Evolutionary conservation across 1,140 invertebrate genomes (phyloP).

Genomic region (Orchestia grillus): DNA sequence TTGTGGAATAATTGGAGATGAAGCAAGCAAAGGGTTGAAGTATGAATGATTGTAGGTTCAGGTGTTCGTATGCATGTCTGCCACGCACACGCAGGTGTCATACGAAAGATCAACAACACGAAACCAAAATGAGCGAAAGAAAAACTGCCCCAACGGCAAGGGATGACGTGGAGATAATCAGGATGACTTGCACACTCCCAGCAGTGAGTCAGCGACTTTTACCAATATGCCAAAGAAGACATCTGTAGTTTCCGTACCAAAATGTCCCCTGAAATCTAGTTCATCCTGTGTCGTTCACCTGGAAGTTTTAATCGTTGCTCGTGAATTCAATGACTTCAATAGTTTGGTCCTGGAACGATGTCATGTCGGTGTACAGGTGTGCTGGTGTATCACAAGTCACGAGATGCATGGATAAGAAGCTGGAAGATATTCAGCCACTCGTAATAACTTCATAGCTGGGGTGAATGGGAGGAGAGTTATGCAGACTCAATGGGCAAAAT

Average conservation of each 20-base stretch:
- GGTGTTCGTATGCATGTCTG: not conserved
- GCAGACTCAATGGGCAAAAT: not conserved
- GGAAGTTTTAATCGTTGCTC: not conserved
- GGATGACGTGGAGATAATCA: constrained; percentile 11
- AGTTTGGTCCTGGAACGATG: not conserved
- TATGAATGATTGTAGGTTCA: not conserved
- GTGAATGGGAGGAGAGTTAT: not conserved
- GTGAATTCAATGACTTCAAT: not conserved
- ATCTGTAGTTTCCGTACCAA: not conserved
- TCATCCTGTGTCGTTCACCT: not conserved
- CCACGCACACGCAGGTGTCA: not conserved
- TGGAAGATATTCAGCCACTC: too few relatives aligned
- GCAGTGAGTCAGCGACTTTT: not conserved
- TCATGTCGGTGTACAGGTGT: not conserved
- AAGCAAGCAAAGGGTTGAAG: not conserved
- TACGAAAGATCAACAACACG: not conserved
- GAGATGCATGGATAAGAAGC: not conserved
- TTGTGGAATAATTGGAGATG: too few relatives aligned
- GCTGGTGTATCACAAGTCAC: not conserved
- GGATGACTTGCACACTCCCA: not conserved
- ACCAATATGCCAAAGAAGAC: not conserved
- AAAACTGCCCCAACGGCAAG: not conserved
- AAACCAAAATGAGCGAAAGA: not conserved
- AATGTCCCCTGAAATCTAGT: not conserved
- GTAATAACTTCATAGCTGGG: too few relatives aligned